Evolutionary conservation across 2,113 vertebrate genomes (phyloP), one percentile per base, ranked within the genome.

Genomic region (Illadopsis cleaveri): DNA sequence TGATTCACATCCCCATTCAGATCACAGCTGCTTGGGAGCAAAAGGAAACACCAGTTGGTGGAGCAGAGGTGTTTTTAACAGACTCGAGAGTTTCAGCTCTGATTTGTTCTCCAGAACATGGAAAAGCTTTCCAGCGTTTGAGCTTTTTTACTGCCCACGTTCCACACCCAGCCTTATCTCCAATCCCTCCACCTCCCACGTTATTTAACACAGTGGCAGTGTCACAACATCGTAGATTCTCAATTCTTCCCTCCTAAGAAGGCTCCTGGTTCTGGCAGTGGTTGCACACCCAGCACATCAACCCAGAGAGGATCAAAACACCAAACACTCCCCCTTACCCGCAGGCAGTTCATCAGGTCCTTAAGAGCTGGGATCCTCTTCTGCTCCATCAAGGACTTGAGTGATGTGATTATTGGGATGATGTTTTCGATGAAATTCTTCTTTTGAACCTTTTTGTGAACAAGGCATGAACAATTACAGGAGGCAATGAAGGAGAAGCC

Each of bases 351-450:
- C 99, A 99, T 99, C 42, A 99, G 99, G 60, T 99, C 98, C 94
- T 97, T 96, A n/a, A 99, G 96, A 38, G 98, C 99, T 35, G 99
- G 98, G 21, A 98, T 98, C 73, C 97, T 98, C n/a, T 98, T 98
- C 89, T 98, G 98, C 97, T 99, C 99, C 96, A 99, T 97, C 86
- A 98, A 65, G 45, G 90, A 97, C 97, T 99, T 99, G 86, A 99
- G 96, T 12, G 98, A 98, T 47, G 98, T 98, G 97, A 99, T 98
- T 47, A 99, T 97, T 37, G 99, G 99, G 91, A 99, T 99, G 15
- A 99, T 97, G 86, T 99, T 99, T 94, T 99, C 99, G 25, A 99
- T 95, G 54, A 99, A 99, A 94, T 98, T 98, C 97, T 98, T 99
- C 97, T 99, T 99, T 94, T 99, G 99, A 73, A 99, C 98, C 99